Evolutionary conservation across 1,140 invertebrate genomes (phyloP), one percentile per base, ranked within the genome.

Genomic region (Plutomurus gul): DNA sequence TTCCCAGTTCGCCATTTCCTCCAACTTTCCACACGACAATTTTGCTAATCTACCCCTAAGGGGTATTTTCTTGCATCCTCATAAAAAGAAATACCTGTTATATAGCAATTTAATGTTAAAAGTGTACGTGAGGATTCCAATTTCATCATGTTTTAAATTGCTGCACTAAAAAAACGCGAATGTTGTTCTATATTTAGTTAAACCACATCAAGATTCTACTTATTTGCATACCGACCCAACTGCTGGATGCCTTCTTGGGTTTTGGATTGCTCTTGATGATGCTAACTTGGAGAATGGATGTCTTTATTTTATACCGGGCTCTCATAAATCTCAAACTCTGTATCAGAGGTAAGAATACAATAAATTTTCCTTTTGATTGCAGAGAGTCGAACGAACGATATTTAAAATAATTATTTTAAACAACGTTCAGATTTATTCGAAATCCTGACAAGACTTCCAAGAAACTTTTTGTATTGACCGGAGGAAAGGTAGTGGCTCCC

Each of bases 191-290:
- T 74, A 60, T 72, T 30, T 85, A 93, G 96, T 97, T 10, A 88
- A 87, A 8, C 88, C 93, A 0, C 96, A 97, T 87, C 95, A 97
- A 87, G 96, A 98, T 86, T 91, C 91, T 0, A 92, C 94, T 0
- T 99, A 94, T 85, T 88, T 99, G 3, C 90, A 93, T 82, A 95
- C 94, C 0, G 93, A 92, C 76, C 95, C 91, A 18, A 86, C 90
- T 33, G 90, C 90, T 16, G 80, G 84, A 78, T 85, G 84, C 84
- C 88, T 93, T 0, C 86, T 96, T 13, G 96, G 97, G 1, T 93
- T 98, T 84, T 99, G 97, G 97, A 93, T 99, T 56, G 94, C 97
- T 3, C 86, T 99, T 1, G 96, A 99, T 84, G 95, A 98, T 84
- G 94, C 95, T 3, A 96, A 92, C 0, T 71, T 91, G 10, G 92